A percentile compares a stretch with the other conserved stretches of the same genome.
Conservation (phyloP, 2,797 vertebrate species). For the Ataeniobius toweri region DNA sequence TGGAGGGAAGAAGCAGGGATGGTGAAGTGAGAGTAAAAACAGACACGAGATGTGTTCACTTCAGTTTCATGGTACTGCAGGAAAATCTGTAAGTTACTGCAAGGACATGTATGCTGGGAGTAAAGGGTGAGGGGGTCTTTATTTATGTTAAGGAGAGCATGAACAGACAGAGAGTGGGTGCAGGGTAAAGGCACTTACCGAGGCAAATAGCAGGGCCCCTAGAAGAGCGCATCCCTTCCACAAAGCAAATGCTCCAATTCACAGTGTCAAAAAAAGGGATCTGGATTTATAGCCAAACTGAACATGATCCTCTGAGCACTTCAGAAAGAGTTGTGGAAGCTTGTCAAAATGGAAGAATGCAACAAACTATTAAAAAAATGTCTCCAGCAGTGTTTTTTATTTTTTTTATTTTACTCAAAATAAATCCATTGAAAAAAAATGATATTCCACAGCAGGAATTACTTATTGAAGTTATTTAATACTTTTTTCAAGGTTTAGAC, state of each 20-base stretch:
- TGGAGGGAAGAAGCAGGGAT: conserved; percentile 23
- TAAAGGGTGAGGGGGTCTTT: conserved; percentile 31
- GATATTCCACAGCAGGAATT: neutral
- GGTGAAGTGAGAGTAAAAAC: conserved; percentile 32
- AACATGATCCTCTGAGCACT: neutral
- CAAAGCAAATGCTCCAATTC: neutral
- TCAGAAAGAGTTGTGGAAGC: neutral
- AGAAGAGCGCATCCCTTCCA: neutral
- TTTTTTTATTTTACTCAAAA: neutral
- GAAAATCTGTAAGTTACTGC: conserved; percentile 59
- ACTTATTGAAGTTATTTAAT: neutral
- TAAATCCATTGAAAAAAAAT: neutral
- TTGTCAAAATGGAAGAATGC: neutral
- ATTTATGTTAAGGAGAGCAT: conserved; percentile 23
- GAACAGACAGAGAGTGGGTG: conserved; percentile 25
- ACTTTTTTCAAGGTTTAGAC: neutral
- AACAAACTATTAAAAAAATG: neutral
- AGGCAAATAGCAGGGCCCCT: neutral
- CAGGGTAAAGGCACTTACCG: conserved; percentile 25
- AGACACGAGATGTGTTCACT: conserved; percentile 29
- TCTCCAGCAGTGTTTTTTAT: neutral
- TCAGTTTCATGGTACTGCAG: conserved; percentile 41
- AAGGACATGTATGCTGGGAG: conserved; percentile 22
- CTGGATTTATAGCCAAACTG: neutral
- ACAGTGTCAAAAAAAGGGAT: neutral